Conservation (phyloP, 1,140 invertebrate species). For the Drosophila pruinosa region DNA sequence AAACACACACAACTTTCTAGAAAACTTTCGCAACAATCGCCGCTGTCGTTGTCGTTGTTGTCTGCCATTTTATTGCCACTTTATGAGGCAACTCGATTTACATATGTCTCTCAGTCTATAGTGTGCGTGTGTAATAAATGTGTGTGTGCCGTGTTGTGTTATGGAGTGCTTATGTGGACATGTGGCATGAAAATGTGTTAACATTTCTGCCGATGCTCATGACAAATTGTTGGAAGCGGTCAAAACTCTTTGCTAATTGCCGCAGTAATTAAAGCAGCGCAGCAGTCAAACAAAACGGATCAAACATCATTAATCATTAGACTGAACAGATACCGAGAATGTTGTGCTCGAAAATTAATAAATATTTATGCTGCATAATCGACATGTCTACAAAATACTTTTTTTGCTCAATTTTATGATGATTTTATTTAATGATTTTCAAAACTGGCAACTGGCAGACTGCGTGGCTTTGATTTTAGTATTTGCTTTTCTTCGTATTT, state of each 20-base stretch:
- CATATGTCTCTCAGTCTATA: conserved; percentile 9
- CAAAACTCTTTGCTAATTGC: conserved; percentile 67
- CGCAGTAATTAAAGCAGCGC: conserved; percentile 70
- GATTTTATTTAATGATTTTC: conserved; percentile 18
- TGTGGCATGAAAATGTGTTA: conserved; percentile 45
- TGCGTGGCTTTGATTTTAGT: conserved; percentile 38
- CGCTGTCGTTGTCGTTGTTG: no score
- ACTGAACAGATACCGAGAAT: not conserved
- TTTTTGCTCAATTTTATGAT: conserved; percentile 29
- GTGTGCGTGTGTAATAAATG: conserved; percentile 26
- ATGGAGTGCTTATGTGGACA: conserved; percentile 4
- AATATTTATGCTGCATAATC: conserved; percentile 29
- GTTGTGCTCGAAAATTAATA: conserved; percentile 48
- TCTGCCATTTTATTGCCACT: conserved; percentile 32
- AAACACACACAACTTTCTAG: conserved; percentile 39
- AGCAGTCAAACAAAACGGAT: conserved; percentile 26
- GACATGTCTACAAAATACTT: not conserved
- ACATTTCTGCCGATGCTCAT: conserved; percentile 39
- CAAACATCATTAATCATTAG: conserved; percentile 70
- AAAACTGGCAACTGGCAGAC: conserved; percentile 22
- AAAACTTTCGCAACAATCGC: conserved; percentile 37
- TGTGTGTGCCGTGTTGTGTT: no score
- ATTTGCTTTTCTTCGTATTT: no score
- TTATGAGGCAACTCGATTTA: conserved; percentile 34
- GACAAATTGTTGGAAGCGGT: conserved; percentile 58